Conservation (phyloP, 92 coral and sea anemone genomes). For the Parazoanthus swiftii region DNA sequence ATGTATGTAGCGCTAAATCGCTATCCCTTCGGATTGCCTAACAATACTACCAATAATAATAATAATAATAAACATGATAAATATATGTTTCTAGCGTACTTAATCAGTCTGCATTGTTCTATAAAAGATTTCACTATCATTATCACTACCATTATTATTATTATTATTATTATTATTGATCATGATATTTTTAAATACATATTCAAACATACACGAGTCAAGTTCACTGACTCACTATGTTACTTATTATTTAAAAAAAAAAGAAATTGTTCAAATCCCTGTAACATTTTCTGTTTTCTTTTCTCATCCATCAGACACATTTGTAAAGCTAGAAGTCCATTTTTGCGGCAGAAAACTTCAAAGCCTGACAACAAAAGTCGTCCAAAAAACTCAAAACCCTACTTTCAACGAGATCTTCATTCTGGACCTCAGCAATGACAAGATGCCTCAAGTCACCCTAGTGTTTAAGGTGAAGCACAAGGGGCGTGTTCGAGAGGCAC, state of each 20-base stretch:
- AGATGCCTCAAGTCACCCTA: conserved; percentile 54
- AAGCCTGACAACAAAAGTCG: conserved; percentile 46
- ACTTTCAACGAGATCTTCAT: conserved; percentile 51
- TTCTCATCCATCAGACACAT: conserved; percentile 39
- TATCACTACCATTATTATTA: background rate
- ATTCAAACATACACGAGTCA: no score
- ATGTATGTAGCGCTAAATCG: no score
- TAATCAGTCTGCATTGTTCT: no score
- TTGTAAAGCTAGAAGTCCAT: conserved; percentile 54
- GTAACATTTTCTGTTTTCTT: background rate
- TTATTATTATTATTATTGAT: no score
- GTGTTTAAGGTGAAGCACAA: conserved; percentile 48
- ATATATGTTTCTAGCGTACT: no score
- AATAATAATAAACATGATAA: no score
- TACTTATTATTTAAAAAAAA: no score
- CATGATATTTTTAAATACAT: background rate
- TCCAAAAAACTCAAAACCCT: conserved; percentile 54
- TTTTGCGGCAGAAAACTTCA: conserved; percentile 55
- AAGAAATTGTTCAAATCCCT: no score
- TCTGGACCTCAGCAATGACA: conserved; percentile 52
- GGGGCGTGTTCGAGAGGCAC: conserved; percentile 49
- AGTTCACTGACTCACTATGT: background rate
- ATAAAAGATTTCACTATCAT: no score
- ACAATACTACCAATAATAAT: no score
- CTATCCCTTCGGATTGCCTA: background rate